A percentile compares a stretch with the other conserved stretches of the same genome.
Evolutionary conservation across 1,140 invertebrate species (phyloP).

Genomic region (Lasioglossum baleicum): DNA sequence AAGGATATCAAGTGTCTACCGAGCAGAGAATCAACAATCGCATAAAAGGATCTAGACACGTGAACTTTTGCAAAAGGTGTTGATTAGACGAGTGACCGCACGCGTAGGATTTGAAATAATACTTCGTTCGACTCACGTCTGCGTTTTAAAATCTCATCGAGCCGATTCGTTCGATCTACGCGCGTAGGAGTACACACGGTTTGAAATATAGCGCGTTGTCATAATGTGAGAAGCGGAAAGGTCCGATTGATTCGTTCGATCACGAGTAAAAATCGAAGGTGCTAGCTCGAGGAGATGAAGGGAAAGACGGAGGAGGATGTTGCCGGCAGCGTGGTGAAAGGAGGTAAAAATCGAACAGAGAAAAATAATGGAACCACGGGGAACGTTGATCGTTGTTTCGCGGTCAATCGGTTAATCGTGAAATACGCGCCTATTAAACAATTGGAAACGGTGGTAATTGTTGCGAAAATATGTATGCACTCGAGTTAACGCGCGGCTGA

Average conservation of each 20-base stretch:
- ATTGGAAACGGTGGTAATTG: background rate
- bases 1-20: too few species aligned
- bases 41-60: background rate
- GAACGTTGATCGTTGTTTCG: too few species aligned
- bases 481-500: constrained; percentile 30
- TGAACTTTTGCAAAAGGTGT: background rate
- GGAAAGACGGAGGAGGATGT: background rate
- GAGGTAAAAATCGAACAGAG: background rate
- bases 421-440: background rate
- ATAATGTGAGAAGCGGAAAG: background rate
- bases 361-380: too few species aligned
- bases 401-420: too few species aligned
- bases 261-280: background rate
- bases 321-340: background rate
- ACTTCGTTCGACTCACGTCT: background rate
- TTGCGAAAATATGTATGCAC: constrained; percentile 19
- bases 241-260: background rate
- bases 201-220: background rate
- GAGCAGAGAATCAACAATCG: too few species aligned
- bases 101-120: background rate
- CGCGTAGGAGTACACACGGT: background rate
- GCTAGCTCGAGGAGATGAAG: background rate
- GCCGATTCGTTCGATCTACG: background rate
- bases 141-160: background rate
- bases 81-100: background rate